phyloP scores from a whole-genome alignment of 2,797 vertebrate species.

The Sparidentex hasta region DNA sequence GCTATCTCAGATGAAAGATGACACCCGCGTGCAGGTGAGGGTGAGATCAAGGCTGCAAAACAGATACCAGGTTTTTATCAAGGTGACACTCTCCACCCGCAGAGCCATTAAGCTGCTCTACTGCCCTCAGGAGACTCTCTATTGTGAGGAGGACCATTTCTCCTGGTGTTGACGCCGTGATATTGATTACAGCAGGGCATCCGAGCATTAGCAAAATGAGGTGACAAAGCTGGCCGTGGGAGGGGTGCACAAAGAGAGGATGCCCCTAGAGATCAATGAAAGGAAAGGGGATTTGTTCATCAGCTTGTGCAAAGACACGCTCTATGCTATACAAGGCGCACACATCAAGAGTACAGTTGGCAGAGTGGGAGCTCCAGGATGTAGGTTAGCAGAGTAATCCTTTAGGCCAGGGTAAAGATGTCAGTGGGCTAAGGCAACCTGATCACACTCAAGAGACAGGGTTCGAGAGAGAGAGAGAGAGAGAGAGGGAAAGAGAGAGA shows the following conservation, averaged over 20 bases:
- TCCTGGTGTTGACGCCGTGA: background rate
- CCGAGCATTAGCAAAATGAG: slow-evolving; percentile 24
- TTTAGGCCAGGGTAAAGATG: slow-evolving; percentile 75
- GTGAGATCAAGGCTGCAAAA: slow-evolving; percentile 31
- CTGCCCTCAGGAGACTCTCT: slow-evolving; percentile 37
- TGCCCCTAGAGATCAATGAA: slow-evolving; percentile 52
- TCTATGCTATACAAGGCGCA: background rate
- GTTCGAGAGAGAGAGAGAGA: too few relatives aligned
- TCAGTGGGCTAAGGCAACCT: slow-evolving; percentile 75
- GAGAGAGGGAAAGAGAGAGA: too few relatives aligned
- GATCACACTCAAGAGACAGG: slow-evolving; percentile 30
- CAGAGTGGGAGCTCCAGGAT: slow-evolving; percentile 60
- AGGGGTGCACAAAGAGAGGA: background rate
- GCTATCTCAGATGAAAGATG: background rate
- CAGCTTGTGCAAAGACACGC: slow-evolving; percentile 8
- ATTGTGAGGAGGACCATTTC: slow-evolving; percentile 5
- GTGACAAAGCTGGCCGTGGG: background rate
- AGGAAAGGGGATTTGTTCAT: slow-evolving; percentile 16
- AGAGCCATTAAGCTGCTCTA: slow-evolving; percentile 45
- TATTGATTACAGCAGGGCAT: slow-evolving; percentile 43
- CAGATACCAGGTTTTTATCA: slow-evolving; percentile 41
- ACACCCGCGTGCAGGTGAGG: background rate
- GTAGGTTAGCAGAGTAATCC: slow-evolving; percentile 86
- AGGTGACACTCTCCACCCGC: slow-evolving; percentile 56
- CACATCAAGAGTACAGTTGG: slow-evolving; percentile 53